These are phyloP conservation scores for Exaiptasia diaphana DNA, from an alignment of 64 coral and sea anemone species.

Conservation along the genomic window DNA sequence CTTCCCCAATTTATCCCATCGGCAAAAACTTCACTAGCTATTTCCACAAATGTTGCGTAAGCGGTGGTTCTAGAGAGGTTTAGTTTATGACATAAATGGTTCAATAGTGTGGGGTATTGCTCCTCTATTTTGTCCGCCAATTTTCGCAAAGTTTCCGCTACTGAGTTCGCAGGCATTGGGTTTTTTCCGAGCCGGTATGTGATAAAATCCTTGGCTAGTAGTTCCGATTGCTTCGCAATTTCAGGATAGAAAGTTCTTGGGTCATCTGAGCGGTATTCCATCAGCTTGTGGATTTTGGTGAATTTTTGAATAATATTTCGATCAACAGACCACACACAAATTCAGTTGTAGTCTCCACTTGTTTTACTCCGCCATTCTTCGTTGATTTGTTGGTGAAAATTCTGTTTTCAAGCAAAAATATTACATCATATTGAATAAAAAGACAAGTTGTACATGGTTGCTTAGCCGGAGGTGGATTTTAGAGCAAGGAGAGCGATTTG, in stretches of 20 bases:
- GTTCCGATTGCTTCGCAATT: constrained; percentile 47
- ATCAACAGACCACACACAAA: constrained; percentile 34
- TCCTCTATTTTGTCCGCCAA: constrained; percentile 96
- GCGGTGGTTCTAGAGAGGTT: constrained; percentile 80
- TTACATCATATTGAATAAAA: background rate
- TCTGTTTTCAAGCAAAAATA: background rate
- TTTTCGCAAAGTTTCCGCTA: constrained; percentile 86
- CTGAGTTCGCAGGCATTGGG: constrained; percentile 58
- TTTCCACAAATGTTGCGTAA: constrained; percentile 84
- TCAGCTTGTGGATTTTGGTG: constrained; percentile 42
- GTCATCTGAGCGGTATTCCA: constrained; percentile 68
- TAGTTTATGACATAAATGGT: constrained; percentile 86
- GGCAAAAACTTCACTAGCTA: constrained; percentile 88
- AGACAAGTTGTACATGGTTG: background rate
- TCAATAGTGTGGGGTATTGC: constrained; percentile 74
- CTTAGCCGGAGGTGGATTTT: background rate
- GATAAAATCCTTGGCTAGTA: constrained; percentile 92
- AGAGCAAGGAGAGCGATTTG: background rate
- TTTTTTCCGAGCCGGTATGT: constrained; percentile 82
- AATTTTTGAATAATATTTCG: constrained; percentile 27
- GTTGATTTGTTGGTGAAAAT: constrained; percentile 13
- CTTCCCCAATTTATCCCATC: constrained; percentile 99
- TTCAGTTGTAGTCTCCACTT: constrained; percentile 2
- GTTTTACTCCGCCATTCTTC: constrained; percentile 1
- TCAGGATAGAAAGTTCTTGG: constrained; percentile 39